A percentile compares a stretch with the other conserved stretches of the same genome.
Conservation (phyloP, 2,797 vertebrate genomes). For the Saxicola maurus region DNA sequence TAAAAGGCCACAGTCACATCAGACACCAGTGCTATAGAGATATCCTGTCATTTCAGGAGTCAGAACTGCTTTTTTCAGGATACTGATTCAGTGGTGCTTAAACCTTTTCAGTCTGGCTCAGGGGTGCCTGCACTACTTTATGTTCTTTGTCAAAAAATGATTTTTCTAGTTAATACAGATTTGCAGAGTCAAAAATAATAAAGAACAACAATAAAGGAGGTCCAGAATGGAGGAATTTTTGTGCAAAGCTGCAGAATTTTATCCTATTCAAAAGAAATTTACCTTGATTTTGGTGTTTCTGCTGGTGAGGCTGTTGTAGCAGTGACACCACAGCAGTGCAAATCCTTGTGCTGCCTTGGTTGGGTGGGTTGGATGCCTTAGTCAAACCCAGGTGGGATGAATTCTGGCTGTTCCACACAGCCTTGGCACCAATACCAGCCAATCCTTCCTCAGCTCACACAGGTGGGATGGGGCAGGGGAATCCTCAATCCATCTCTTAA, state of each 20-base stretch:
- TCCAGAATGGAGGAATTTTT: background rate
- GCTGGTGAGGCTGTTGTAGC: background rate
- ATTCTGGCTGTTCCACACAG: constrained; percentile 34
- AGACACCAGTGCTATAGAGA: rapidly evolving
- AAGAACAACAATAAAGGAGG: background rate
- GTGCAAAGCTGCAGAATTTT: background rate
- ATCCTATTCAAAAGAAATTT: background rate
- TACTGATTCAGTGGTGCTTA: background rate
- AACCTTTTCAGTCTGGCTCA: background rate
- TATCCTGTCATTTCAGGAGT: background rate
- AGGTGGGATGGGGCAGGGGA: background rate
- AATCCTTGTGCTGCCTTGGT: constrained; percentile 19
- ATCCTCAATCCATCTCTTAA: background rate
- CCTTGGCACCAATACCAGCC: constrained; percentile 42
- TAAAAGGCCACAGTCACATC: background rate
- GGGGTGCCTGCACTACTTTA: background rate
- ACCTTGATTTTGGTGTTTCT: background rate
- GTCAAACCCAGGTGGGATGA: constrained; percentile 19
- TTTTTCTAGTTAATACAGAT: background rate
- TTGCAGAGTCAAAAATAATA: background rate
- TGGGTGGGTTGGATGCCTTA: background rate
- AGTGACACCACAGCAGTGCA: background rate
- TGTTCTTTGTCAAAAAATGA: background rate
- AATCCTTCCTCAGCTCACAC: background rate
- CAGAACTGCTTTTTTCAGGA: background rate